Conservation (phyloP, 1,140 invertebrate genomes). For the Octopus bimaculoides region DNA sequence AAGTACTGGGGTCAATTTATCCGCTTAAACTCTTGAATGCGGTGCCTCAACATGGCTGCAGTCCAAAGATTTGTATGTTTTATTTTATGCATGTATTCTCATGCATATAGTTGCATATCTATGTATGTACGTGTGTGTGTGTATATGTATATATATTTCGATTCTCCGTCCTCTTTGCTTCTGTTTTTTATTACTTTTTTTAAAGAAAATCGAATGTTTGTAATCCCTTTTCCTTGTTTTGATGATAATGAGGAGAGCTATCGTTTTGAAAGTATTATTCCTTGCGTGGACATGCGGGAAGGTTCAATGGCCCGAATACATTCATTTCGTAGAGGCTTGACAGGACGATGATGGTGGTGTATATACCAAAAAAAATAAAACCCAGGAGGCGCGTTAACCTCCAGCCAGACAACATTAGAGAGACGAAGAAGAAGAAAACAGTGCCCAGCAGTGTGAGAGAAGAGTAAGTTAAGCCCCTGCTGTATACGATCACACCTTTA, state of each 20-base stretch:
- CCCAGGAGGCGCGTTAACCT: constrained; percentile 44
- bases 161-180: background rate
- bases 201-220: too few species aligned
- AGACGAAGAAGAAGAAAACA: constrained; percentile 44
- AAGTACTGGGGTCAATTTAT: too few species aligned
- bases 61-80: too few species aligned
- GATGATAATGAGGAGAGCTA: background rate
- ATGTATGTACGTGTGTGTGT: background rate
- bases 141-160: background rate
- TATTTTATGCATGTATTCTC: too few species aligned
- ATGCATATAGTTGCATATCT: background rate
- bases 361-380: constrained; percentile 37
- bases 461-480: constrained; percentile 47
- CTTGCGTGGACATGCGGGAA: constrained; percentile 36
- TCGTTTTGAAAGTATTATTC: background rate
- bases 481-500: constrained; percentile 33
- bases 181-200: too few species aligned
- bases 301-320: constrained; percentile 49
- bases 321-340: constrained; percentile 54
- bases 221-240: too few species aligned
- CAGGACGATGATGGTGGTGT: constrained; percentile 41
- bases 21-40: too few species aligned
- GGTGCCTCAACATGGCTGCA: too few species aligned
- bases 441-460: constrained; percentile 49
- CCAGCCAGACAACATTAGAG: constrained; percentile 44